Evolutionary conservation across 2,113 vertebrate genomes (phyloP), one percentile per base, ranked within the genome.

Genomic region (Thunnus thynnus): DNA sequence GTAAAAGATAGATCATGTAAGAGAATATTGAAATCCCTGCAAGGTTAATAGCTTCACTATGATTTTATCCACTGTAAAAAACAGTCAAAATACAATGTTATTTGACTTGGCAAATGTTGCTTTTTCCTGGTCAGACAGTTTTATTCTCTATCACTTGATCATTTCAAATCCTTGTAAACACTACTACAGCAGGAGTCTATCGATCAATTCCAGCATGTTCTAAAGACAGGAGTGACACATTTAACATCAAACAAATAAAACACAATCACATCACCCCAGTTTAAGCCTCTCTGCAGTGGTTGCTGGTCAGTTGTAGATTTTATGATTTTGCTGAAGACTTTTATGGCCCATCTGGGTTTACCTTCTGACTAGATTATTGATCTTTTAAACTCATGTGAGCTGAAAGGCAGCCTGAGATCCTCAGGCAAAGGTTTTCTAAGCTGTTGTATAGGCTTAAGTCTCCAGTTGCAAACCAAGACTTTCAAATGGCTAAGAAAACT

Each of bases 401-500:
- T 63, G 67, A 54, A 50, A 13, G 62, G 62, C 13, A 60, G 63
- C 55, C 48, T 25, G 63, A 54, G n/a, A 47, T 71, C 48, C 57
- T 44, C 14, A 36, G 60, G 44, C 54, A 57, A 48, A 71, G 61
- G 44, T 50, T 78, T 7, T 71, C 66, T 47, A 32, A 47, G 76
- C 41, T 56, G 17, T 57, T 73, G 47, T 44, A 72, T 14, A 51
- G 78, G 72, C 27, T 48, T 11, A 25, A 32, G 55, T 78, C 48
- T 61, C 14, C 20, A 14, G 20, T 46, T 54, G 58, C 47, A 62
- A 60, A 32, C 46, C 16, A n/a, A 78, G 48, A 32, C 48, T 71
- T 70, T 63, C 50, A 55, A 63, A 70, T 32, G 65, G 56, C 55
- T 18, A 48, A 61, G 55, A 68, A 77, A 67, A 77, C 47, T 22